A percentile compares a stretch with the other conserved stretches of the same genome.
These are phyloP conservation scores for Microctonus aethiopoides DNA, from an alignment of 2,888 invertebrate genomes.

Conservation along the genomic window DNA sequence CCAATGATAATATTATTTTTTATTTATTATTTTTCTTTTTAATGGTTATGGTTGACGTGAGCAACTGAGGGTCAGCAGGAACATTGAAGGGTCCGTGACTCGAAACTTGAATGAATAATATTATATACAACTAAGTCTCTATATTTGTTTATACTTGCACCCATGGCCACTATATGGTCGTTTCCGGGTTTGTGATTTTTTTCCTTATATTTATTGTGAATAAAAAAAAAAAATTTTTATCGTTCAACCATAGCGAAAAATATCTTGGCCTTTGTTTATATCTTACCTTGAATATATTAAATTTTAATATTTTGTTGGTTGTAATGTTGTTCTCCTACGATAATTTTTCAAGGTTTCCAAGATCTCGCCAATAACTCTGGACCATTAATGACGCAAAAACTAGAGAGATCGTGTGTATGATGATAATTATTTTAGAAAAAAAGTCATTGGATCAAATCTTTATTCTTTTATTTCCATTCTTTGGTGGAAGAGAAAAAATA, in stretches of 20 bases:
- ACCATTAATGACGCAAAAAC: background rate
- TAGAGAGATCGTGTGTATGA: background rate
- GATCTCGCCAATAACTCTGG: background rate
- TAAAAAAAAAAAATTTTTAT: background rate
- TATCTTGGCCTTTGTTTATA: background rate
- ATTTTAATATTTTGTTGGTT: background rate
- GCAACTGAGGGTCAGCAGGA: constrained; percentile 38
- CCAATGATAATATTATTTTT: no score
- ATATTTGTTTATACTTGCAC: constrained; percentile 24
- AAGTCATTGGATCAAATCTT: background rate
- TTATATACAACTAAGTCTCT: constrained; percentile 1
- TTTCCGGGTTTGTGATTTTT: constrained; percentile 17
- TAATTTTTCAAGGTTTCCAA: background rate
- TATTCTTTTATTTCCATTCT: background rate
- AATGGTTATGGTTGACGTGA: constrained; percentile 23
- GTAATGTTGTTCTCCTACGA: background rate
- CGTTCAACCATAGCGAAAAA: background rate
- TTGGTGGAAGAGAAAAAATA: background rate
- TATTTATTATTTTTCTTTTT: constrained; percentile 2
- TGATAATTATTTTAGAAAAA: background rate
- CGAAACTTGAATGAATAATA: constrained; percentile 43
- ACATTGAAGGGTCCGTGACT: constrained; percentile 57
- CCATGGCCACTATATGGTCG: constrained; percentile 36
- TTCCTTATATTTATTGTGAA: background rate
- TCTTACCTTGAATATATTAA: background rate